phyloP scores from a whole-genome alignment of 2,113 vertebrate species.

The Chauna torquata region DNA sequence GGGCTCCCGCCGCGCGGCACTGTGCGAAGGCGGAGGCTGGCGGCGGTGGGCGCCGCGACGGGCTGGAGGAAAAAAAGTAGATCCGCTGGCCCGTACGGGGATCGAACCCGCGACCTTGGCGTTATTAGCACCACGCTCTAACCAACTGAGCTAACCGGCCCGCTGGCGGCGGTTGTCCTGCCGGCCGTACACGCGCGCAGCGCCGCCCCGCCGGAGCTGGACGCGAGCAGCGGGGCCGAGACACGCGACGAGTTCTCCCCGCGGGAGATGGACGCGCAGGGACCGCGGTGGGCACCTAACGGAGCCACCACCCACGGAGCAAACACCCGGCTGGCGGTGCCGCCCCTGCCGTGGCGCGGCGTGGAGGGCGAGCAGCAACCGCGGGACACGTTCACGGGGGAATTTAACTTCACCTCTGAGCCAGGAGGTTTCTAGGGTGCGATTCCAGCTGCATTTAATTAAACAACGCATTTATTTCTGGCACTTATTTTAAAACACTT shows the following conservation, averaged over 20 bases:
- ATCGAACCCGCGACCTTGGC: slow-evolving; percentile 69
- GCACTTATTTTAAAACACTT: neutral
- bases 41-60: neutral
- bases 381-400: fast-evolving
- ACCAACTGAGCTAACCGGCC: slow-evolving; percentile 76
- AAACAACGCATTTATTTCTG: neutral
- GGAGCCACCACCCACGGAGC: too few species aligned
- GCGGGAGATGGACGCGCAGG: too few species aligned
- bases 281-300: too few species aligned
- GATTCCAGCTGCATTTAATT: neutral
- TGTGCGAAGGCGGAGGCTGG: too few species aligned
- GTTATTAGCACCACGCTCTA: slow-evolving; percentile 75
- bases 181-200: too few species aligned
- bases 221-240: too few species aligned
- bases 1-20: too few species aligned
- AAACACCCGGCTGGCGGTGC: too few species aligned
- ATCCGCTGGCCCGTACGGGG: neutral
- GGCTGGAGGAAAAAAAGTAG: neutral
- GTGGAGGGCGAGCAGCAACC: neutral
- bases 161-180: too few species aligned
- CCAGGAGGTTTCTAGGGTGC: neutral
- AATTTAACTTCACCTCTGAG: too few species aligned
- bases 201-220: too few species aligned
- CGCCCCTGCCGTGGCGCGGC: neutral
- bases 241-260: too few species aligned